phyloP scores from a whole-genome alignment of 2,797 vertebrate species.

The Falco biarmicus region DNA sequence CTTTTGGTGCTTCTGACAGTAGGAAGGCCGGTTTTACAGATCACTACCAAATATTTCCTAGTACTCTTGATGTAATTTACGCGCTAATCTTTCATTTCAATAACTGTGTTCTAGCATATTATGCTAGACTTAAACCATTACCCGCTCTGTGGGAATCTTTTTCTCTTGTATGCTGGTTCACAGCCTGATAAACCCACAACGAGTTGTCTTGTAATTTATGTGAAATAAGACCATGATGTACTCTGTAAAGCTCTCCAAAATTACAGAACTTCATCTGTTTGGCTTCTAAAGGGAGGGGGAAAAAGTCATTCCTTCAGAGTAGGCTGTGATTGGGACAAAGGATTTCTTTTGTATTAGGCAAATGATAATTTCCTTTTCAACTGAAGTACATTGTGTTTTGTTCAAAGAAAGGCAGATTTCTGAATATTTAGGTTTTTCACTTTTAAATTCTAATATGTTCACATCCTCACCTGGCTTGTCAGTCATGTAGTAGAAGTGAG shows the following conservation, averaged over 20 bases:
- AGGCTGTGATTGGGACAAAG: conserved; percentile 33
- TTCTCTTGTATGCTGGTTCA: neutral
- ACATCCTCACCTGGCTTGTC: neutral
- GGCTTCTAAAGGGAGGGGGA: neutral
- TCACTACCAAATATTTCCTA: neutral
- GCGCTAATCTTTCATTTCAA: neutral
- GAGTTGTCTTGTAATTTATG: neutral
- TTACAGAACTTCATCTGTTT: conserved; percentile 6
- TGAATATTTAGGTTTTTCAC: neutral
- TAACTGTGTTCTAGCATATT: neutral
- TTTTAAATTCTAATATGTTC: neutral
- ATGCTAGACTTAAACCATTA: neutral
- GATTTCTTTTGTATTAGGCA: neutral
- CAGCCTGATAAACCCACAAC: neutral
- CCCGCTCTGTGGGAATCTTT: neutral
- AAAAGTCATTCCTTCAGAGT: neutral
- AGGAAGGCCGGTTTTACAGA: neutral
- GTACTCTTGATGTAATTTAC: neutral
- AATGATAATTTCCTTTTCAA: conserved; percentile 24
- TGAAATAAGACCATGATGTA: neutral
- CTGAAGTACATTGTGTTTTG: neutral
- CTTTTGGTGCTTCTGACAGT: neutral
- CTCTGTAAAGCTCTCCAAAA: neutral
- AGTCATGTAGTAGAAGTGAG: neutral
- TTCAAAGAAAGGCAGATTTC: conserved; percentile 1